Evolutionary conservation across 2,888 invertebrate genomes (phyloP), one percentile per base, ranked within the genome.

Genomic region (Netelia melanura): DNA sequence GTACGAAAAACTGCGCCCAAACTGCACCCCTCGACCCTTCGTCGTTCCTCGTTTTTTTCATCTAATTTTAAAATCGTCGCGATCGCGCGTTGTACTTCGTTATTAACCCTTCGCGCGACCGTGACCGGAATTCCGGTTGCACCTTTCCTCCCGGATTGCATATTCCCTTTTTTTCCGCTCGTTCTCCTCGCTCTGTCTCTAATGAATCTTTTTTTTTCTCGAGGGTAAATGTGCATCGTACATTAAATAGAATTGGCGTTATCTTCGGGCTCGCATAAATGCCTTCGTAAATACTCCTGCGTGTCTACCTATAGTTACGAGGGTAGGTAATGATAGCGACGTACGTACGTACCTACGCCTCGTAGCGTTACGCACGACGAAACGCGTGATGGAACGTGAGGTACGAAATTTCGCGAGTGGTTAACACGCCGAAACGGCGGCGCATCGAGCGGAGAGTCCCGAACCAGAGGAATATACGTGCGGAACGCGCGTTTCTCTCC

Each of bases 121-220:
- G 54, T 64, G 44, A 65, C 71, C 79, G 79, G 79, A 79, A 71
- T 79, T 79, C 79, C 79, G 79, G 62, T 79, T 43, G 56, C 10
- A 30, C 56, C 38, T n/a, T 38, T 43, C 23, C 9, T 11, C 30
- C 6, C 52, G 43, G 3, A 5, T 21, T 61, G 61, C 61, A 61
- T 61, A 11, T 23, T n/a, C 30, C 64, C 25, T 64, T 64, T 64
- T n/a, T n/a, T 58, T 48, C 14, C 58, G 21, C 38, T n/a, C 30
- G 30, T n/a, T 78, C 61, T 23, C 43, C n/a, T 61, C 58, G 23
- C 62, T 14, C 44, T 74, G 48, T 74, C 61, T 62, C 25, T 25
- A 30, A 30, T 30, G 38, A 14, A 11, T 11, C 44, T 48, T 1
- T 43, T n/a, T 48, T 25, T 62, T 48, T 38, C 17, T 25, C 0